Percentiles rank a stretch among this genome's conserved stretches.
Evolutionary conservation across 2,797 vertebrate genomes (phyloP).

Genomic region (Tenualosa ilisha): DNA sequence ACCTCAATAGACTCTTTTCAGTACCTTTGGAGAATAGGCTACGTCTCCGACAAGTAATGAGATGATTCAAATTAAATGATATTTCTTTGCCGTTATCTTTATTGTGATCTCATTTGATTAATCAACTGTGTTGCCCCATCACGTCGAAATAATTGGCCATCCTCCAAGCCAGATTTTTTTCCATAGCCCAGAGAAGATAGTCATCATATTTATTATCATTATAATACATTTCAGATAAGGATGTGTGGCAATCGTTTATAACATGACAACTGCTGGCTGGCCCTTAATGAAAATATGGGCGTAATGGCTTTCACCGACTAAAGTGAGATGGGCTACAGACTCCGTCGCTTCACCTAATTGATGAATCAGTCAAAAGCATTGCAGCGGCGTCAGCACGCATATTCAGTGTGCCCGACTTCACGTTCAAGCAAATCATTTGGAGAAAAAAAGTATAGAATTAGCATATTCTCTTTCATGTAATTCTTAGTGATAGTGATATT

Average conservation of each 20-base stretch:
- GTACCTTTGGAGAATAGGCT: neutral
- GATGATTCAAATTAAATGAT: slow-evolving; percentile 8
- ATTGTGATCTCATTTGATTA: slow-evolving; percentile 19
- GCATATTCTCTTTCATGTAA: slow-evolving; percentile 63
- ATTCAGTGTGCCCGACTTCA: slow-evolving; percentile 37
- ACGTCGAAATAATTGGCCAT: slow-evolving; percentile 4
- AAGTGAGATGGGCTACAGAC: slow-evolving; percentile 20
- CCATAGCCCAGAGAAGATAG: slow-evolving; percentile 2
- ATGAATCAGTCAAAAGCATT: slow-evolving; percentile 31
- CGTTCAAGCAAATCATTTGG: slow-evolving; percentile 64
- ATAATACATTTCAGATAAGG: slow-evolving; percentile 24
- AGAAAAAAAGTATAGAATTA: slow-evolving; percentile 45
- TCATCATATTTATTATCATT: slow-evolving; percentile 16
- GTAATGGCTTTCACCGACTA: slow-evolving; percentile 24
- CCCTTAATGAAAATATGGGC: slow-evolving; percentile 17
- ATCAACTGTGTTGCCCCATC: slow-evolving; percentile 2
- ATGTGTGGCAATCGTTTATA: slow-evolving; percentile 29
- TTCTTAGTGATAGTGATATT: slow-evolving; percentile 63
- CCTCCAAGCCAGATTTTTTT: neutral
- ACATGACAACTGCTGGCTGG: neutral
- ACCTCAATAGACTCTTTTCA: neutral
- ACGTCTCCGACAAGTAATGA: neutral
- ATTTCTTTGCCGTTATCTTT: neutral
- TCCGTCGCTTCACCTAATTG: slow-evolving; percentile 25
- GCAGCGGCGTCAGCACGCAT: neutral